Percentiles rank a stretch among this genome's conserved stretches.
Conservation (phyloP, 2,113 vertebrate species). For the Misgurnus mizolepis region DNA sequence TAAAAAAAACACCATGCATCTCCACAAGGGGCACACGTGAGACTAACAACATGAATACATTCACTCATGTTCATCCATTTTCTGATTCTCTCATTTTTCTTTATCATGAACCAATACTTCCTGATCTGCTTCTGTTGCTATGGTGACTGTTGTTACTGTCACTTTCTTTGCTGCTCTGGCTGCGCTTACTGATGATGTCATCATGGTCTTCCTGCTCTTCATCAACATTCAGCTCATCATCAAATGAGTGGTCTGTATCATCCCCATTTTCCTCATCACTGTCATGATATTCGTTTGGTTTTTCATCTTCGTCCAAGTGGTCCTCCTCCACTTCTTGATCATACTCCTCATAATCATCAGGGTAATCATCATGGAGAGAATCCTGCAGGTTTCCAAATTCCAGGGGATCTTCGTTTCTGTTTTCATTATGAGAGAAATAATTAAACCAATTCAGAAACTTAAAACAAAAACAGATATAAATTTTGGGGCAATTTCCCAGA, state of each 20-base stretch:
- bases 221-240: constrained; percentile 49
- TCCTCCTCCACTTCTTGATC: constrained; percentile 55
- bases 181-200: constrained; percentile 39
- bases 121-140: constrained; percentile 35
- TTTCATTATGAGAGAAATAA: constrained; percentile 46
- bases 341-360: constrained; percentile 54
- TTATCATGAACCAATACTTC: constrained; percentile 13
- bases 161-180: constrained; percentile 7
- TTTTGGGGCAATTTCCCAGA: too few species aligned
- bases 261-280: constrained; percentile 15
- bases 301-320: not conserved
- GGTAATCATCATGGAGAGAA: constrained; percentile 55
- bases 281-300: constrained; percentile 3
- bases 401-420: constrained; percentile 34
- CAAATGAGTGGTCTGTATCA: constrained; percentile 45
- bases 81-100: not conserved
- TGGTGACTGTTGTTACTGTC: constrained; percentile 31
- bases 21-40: constrained; percentile 25
- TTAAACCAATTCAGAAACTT: not conserved
- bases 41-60: not conserved
- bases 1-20: not conserved
- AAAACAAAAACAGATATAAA: too few species aligned
- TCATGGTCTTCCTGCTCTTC: not conserved
- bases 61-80: constrained; percentile 10
- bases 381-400: not conserved